A percentile compares a stretch with the other conserved stretches of the same genome.
Conservation (phyloP, 2,113 vertebrate genomes). For the Siniperca chuatsi region DNA sequence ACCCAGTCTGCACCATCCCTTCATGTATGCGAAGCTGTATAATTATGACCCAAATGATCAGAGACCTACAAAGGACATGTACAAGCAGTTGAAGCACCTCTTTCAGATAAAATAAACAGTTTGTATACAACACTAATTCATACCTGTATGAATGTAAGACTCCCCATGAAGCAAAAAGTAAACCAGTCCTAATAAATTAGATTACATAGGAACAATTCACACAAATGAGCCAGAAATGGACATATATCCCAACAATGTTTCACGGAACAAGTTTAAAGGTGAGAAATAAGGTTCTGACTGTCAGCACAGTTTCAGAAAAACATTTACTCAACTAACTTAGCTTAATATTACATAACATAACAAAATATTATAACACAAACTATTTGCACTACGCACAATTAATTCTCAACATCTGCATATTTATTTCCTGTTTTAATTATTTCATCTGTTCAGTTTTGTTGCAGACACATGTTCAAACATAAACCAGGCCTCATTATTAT, state of each 20-base stretch:
- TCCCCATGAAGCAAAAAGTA: background rate
- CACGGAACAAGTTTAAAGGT: background rate
- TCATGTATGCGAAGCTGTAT: background rate
- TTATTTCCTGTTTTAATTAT: background rate
- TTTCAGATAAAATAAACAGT: background rate
- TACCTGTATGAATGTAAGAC: background rate
- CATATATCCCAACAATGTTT: background rate
- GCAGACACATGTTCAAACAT: background rate
- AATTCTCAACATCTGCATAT: background rate
- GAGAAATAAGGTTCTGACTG: background rate
- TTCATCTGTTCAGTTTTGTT: background rate
- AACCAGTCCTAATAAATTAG: background rate
- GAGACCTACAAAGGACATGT: background rate
- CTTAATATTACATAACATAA: background rate
- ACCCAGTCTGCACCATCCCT: slow-evolving; percentile 7
- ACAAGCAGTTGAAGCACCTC: background rate
- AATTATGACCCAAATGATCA: background rate
- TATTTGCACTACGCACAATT: background rate
- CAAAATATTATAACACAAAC: background rate
- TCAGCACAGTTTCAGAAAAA: background rate
- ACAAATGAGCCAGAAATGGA: background rate
- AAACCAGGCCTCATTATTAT: background rate
- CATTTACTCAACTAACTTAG: background rate
- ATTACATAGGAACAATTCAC: background rate
- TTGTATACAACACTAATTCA: background rate